Conservation (phyloP, 2,797 vertebrate species). For the Clarias laeviceps region DNA sequence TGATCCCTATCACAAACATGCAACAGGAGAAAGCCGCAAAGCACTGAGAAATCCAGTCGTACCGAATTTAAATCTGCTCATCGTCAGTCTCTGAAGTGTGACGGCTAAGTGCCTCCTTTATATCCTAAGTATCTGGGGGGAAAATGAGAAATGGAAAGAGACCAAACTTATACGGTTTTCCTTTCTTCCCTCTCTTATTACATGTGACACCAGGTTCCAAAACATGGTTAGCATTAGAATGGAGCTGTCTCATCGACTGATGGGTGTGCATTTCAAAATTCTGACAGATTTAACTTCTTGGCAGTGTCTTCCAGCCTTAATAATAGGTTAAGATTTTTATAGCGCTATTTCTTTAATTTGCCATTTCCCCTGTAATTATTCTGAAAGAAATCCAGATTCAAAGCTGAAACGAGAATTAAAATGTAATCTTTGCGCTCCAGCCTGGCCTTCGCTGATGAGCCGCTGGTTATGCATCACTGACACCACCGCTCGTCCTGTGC, state of each 20-base stretch:
- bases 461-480: constrained; percentile 46
- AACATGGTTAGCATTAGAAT: constrained; percentile 43
- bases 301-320: constrained; percentile 17
- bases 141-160: constrained; percentile 31
- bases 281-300: constrained; percentile 34
- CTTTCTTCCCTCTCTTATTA: constrained; percentile 44
- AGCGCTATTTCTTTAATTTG: constrained; percentile 22
- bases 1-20: constrained; percentile 67
- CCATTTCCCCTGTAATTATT: constrained; percentile 49
- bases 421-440: constrained; percentile 45
- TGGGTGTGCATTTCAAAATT: constrained; percentile 1
- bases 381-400: constrained; percentile 48
- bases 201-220: constrained; percentile 34
- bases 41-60: constrained; percentile 37
- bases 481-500: constrained; percentile 2
- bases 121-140: constrained; percentile 6
- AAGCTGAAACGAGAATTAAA: constrained; percentile 48
- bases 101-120: constrained; percentile 25
- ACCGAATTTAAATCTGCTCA: constrained; percentile 28
- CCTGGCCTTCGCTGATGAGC: constrained; percentile 48
- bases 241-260: constrained; percentile 22
- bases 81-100: constrained; percentile 31
- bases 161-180: constrained; percentile 28
- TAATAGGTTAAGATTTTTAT: constrained; percentile 40
- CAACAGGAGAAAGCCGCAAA: constrained; percentile 42